Percentiles rank a stretch among this genome's conserved stretches.
Evolutionary conservation across 2,797 vertebrate species (phyloP).

Genomic region (Iguana delicatissima): DNA sequence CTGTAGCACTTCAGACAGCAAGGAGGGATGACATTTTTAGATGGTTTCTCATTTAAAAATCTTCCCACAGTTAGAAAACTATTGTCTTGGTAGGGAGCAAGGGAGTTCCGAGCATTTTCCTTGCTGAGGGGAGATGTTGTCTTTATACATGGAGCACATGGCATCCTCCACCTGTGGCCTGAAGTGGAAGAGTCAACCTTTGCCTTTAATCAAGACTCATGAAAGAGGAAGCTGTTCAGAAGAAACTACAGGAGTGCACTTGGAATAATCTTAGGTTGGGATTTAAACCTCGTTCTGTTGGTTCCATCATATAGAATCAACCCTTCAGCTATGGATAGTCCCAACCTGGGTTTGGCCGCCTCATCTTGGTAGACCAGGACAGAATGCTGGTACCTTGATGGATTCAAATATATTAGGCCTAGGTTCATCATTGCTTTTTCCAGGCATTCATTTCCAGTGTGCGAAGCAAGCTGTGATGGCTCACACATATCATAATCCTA

Average conservation of each 20-base stretch:
- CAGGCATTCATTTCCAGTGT: neutral
- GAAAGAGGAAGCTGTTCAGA: neutral
- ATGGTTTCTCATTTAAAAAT: neutral
- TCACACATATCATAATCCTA: neutral
- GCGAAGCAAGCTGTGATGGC: neutral
- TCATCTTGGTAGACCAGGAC: neutral
- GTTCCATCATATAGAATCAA: neutral
- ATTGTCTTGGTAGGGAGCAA: neutral
- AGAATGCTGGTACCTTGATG: neutral
- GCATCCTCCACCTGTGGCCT: neutral
- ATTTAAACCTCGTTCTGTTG: neutral
- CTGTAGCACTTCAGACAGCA: neutral
- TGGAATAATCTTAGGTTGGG: neutral
- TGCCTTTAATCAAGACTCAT: neutral
- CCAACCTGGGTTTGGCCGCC: neutral
- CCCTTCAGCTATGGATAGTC: neutral
- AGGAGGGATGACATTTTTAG: neutral
- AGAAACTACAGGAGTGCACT: neutral
- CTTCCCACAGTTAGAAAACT: no score
- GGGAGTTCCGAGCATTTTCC: neutral
- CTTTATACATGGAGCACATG: neutral
- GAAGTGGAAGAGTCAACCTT: neutral
- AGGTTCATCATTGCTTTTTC: neutral
- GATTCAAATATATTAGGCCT: no score
- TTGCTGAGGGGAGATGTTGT: neutral